A percentile compares a stretch with the other conserved stretches of the same genome.
Evolutionary conservation across 1,140 invertebrate species (phyloP).

Genomic region (Mya arenaria): DNA sequence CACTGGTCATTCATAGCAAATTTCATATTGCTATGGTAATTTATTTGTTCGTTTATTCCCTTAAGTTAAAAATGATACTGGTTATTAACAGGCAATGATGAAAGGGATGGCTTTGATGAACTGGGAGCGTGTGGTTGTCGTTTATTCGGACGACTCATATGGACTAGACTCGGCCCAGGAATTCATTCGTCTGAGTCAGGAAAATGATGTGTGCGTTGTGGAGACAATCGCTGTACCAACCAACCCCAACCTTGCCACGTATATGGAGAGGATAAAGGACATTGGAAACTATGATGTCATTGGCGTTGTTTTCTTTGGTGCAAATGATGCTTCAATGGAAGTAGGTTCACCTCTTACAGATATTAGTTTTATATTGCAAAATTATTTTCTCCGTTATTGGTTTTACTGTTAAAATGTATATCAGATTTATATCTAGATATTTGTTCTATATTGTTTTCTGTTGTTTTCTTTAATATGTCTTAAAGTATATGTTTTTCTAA

Average conservation of each 20-base stretch:
- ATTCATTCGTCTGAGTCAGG: constrained; percentile 63
- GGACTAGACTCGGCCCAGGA: constrained; percentile 70
- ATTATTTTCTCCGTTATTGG: background rate
- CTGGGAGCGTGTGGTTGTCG: constrained; percentile 80
- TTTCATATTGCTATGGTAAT: constrained; percentile 41
- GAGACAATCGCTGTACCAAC: constrained; percentile 38
- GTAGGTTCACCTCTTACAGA: constrained; percentile 13
- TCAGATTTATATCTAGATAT: too few species aligned
- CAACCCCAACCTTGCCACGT: constrained; percentile 25
- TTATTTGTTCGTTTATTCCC: constrained; percentile 16
- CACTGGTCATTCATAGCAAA: constrained; percentile 67
- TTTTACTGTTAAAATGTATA: too few species aligned
- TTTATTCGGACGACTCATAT: constrained; percentile 75
- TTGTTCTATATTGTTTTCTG: too few species aligned
- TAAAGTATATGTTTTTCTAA: background rate
- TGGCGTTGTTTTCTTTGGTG: constrained; percentile 66
- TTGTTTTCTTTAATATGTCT: background rate
- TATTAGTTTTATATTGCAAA: background rate
- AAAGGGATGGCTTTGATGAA: constrained; percentile 76
- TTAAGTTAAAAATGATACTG: constrained; percentile 43
- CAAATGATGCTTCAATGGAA: constrained; percentile 1
- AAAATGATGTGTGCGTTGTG: constrained; percentile 66
- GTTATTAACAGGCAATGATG: constrained; percentile 76
- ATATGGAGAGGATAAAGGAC: constrained; percentile 36
- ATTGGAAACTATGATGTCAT: constrained; percentile 53